Evolutionary conservation across 2,113 vertebrate species (phyloP).

Genomic region (Scatophagus argus): DNA sequence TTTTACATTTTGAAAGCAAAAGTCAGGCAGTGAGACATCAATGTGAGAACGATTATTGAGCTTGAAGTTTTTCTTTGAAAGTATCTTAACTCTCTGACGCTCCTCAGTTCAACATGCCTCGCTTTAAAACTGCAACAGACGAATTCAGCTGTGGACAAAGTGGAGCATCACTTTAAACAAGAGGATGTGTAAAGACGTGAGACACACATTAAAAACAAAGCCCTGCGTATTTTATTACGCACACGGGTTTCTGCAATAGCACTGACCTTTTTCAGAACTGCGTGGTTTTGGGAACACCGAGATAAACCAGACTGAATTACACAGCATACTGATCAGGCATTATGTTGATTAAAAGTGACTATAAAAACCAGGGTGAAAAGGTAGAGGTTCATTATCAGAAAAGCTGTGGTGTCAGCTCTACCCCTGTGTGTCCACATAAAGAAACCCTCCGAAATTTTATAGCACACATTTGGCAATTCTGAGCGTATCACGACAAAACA

Average conservation of each 20-base stretch:
- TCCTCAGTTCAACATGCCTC: neutral
- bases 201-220: neutral
- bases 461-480: constrained; percentile 37
- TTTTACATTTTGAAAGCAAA: neutral
- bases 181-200: neutral
- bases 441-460: constrained; percentile 27
- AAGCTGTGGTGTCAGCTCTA: constrained; percentile 48
- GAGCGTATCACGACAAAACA: constrained; percentile 32
- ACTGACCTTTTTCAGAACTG: neutral
- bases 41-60: neutral
- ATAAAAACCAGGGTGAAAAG: constrained; percentile 33
- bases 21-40: neutral
- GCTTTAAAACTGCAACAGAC: neutral
- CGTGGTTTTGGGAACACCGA: neutral
- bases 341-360: constrained; percentile 45
- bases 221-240: neutral
- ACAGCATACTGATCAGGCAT: constrained; percentile 16
- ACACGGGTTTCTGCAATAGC: neutral
- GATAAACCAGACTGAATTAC: constrained; percentile 27
- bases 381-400: constrained; percentile 41
- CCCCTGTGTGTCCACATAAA: neutral
- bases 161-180: neutral
- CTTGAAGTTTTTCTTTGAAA: neutral
- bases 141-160: neutral
- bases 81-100: neutral